Conservation (phyloP, 1,140 invertebrate genomes). For the Rhagoletis zephyria region DNA sequence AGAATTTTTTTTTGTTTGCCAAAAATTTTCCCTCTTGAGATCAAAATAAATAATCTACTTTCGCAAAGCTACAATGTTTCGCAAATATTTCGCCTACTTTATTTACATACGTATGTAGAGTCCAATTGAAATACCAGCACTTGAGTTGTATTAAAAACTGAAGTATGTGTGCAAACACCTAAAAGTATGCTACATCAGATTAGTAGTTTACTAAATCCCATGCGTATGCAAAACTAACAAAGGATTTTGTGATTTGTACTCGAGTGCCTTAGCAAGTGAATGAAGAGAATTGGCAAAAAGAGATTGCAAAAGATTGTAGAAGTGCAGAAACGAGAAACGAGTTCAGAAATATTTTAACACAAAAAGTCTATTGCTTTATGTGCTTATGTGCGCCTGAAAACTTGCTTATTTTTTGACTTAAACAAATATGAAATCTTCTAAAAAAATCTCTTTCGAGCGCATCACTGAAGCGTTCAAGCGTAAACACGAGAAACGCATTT, state of each 20-base stretch:
- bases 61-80: no score
- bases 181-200: not conserved
- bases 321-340: not conserved
- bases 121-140: not conserved
- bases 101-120: not conserved
- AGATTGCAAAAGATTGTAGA: no score
- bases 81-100: no score
- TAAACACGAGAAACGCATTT: conserved; percentile 37
- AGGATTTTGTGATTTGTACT: not conserved
- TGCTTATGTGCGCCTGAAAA: not conserved
- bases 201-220: not conserved
- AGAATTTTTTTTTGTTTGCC: no score
- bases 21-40: no score
- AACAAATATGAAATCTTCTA: not conserved
- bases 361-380: not conserved
- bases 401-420: not conserved
- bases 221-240: conserved; percentile 10
- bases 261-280: not conserved
- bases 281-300: no score
- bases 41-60: no score
- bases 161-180: not conserved
- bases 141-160: not conserved
- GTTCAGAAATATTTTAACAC: not conserved
- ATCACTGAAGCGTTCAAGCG: not conserved
- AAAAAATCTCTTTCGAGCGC: not conserved